Conservation (phyloP, 2,113 vertebrate genomes). For the Peucedramus taeniatus region DNA sequence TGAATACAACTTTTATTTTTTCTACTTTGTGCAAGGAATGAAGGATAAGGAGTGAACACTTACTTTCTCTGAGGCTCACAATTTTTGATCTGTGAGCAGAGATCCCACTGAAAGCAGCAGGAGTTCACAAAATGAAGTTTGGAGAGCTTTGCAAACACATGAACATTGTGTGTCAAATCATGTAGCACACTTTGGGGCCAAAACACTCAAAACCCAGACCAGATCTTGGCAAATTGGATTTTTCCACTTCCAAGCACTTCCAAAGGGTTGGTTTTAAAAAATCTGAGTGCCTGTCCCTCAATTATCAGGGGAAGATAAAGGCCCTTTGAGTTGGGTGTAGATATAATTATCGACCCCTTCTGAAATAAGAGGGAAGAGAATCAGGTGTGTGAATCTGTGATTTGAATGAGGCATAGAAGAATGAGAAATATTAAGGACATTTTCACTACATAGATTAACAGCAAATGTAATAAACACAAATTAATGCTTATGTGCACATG, state of each 20-base stretch:
- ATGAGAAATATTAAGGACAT: neutral
- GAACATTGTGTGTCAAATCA: neutral
- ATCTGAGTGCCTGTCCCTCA: neutral
- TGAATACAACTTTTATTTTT: neutral
- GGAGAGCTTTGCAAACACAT: neutral
- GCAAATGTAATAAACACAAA: neutral
- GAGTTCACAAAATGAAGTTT: constrained; percentile 3
- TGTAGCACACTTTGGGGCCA: neutral
- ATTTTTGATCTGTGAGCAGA: neutral
- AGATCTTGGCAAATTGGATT: neutral
- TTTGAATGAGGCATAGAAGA: neutral
- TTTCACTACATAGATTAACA: neutral
- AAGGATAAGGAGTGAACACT: neutral
- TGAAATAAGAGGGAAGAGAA: neutral
- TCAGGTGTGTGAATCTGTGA: neutral
- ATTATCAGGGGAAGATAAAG: neutral
- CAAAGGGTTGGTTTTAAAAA: neutral
- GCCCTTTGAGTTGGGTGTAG: neutral
- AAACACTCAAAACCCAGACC: neutral
- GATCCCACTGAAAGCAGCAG: neutral
- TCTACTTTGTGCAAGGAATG: constrained; percentile 15
- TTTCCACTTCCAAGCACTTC: neutral
- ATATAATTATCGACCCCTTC: neutral
- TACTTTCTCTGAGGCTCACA: neutral
- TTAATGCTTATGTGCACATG: neutral